Evolutionary conservation across 1,140 invertebrate species (phyloP).

Genomic region (Drosophila sulfurigaster): DNA sequence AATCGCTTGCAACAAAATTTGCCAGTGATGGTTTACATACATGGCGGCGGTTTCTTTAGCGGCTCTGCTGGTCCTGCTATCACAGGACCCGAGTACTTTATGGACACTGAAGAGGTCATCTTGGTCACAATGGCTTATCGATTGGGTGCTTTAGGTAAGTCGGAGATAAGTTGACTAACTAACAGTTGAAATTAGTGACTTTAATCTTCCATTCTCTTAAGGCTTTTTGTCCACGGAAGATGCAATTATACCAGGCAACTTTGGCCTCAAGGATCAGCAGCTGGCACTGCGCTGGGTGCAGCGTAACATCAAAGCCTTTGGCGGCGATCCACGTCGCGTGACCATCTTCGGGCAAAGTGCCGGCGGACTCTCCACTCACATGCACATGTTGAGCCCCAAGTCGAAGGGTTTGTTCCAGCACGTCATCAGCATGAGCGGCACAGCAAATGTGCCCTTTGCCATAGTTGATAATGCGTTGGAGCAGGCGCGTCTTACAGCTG

Average conservation of each 20-base stretch:
- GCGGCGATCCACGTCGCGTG: conserved; percentile 85
- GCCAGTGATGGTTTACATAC: conserved; percentile 85
- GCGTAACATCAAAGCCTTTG: conserved; percentile 77
- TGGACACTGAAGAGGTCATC: conserved; percentile 77
- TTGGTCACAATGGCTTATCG: conserved; percentile 77
- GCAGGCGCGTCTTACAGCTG: conserved; percentile 72
- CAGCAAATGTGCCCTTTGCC: conserved; percentile 87
- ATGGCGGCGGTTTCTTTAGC: conserved; percentile 85
- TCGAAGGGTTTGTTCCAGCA: conserved; percentile 85
- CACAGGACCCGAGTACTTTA: conserved; percentile 85
- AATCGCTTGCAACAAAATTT: conserved; percentile 30
- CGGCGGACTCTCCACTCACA: conserved; percentile 85
- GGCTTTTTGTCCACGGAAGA: conserved; percentile 84
- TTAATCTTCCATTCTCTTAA: not conserved
- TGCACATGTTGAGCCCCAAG: conserved; percentile 85
- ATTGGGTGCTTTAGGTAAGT: conserved; percentile 75
- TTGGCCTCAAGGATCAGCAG: conserved; percentile 87
- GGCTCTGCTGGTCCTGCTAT: conserved; percentile 71
- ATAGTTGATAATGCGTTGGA: conserved; percentile 85
- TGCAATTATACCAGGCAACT: conserved; percentile 85
- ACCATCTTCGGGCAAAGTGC: conserved; percentile 88
- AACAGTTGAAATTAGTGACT: not conserved
- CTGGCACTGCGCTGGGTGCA: conserved; percentile 85
- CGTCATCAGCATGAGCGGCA: conserved; percentile 87
- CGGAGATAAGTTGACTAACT: too few species aligned